These are phyloP conservation scores for Trilocha varians DNA, from an alignment of 2,888 invertebrate genomes.

Conservation along the genomic window DNA sequence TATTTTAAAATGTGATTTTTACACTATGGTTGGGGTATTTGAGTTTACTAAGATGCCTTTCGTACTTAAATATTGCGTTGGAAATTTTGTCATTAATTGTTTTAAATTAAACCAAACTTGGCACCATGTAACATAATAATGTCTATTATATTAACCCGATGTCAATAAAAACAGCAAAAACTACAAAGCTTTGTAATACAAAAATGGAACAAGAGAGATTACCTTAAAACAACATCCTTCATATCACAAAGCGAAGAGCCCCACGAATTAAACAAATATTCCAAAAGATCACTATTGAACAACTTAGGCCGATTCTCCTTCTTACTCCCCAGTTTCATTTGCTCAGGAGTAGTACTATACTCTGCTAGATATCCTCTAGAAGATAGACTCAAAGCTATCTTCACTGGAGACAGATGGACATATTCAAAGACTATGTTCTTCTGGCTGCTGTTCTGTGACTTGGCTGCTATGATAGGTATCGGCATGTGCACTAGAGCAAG, in stretches of 20 bases:
- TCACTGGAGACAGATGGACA: slow-evolving; percentile 73
- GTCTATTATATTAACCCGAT: too few species aligned
- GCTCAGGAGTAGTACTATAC: slow-evolving; percentile 35
- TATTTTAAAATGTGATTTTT: too few species aligned
- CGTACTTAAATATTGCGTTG: too few species aligned
- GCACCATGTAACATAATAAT: too few species aligned
- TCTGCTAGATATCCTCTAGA: slow-evolving; percentile 57
- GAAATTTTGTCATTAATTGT: too few species aligned
- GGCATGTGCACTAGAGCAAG: slow-evolving; percentile 75
- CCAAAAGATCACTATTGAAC: slow-evolving; percentile 73
- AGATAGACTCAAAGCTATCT: slow-evolving; percentile 75
- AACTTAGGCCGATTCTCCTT: slow-evolving; percentile 65
- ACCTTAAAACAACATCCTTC: slow-evolving; percentile 77
- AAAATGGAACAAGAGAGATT: too few species aligned
- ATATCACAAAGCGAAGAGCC: slow-evolving; percentile 77
- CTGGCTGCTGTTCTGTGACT: slow-evolving; percentile 45
- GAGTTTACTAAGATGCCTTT: too few species aligned
- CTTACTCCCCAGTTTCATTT: slow-evolving; percentile 39
- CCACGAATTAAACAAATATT: slow-evolving; percentile 76
- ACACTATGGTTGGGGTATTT: too few species aligned
- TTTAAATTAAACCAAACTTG: too few species aligned
- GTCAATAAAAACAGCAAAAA: too few species aligned
- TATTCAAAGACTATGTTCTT: slow-evolving; percentile 68
- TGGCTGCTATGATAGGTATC: slow-evolving; percentile 58
- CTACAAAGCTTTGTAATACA: too few species aligned